Base-by-base conservation (phyloP, 2,888 invertebrate species). In the Amphipyra tragopoginis region DNA sequence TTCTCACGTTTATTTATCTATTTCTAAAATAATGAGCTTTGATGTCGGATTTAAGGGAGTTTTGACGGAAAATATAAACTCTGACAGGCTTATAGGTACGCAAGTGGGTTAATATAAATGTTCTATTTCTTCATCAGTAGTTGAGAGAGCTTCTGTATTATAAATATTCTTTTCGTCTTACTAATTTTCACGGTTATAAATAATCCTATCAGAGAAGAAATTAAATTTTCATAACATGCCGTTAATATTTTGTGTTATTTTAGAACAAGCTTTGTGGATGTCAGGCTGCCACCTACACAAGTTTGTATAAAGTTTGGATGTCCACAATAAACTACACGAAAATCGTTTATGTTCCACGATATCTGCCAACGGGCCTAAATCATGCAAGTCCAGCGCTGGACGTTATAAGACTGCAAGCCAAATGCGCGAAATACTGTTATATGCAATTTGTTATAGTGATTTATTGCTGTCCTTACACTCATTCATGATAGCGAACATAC, bases 281-380 rank as follows among this genome's bases (percentile, higher is more conserved):
- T 82, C 77, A 71, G 72, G 66, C 48, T 44, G 64, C 75, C 78
- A 71, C 82, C 80, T 80, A 81, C 80, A 70, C 65, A 53, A 51
- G 38, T 72, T 73, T 64, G 72, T 75, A 77, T 73, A 75, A 75
- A 76, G 72, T 77, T 69, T 57, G 65, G 59, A 73, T 63, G 67
- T 58, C 65, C 51, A 72, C 79, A 75, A 79, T 82, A 82, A 81
- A 66, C 42, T 53, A 64, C 59, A 50, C 29, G 54, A 34, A 52
- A 72, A 62, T 29, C 62, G 53, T 72, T 65, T 67, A 51, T 56
- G 34, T 62, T 61, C 47, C 67, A 65, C 57, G 53, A 69, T 72
- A 79, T 82, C 77, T 85, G 86, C 81, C 84, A 86, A 85, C 75
- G 60, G 62, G 69, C 56, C 77, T 81, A 83, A 86, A 86, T 86